Conservation (phyloP, 2,797 vertebrate species). For the Sarcophilus harrisii region DNA sequence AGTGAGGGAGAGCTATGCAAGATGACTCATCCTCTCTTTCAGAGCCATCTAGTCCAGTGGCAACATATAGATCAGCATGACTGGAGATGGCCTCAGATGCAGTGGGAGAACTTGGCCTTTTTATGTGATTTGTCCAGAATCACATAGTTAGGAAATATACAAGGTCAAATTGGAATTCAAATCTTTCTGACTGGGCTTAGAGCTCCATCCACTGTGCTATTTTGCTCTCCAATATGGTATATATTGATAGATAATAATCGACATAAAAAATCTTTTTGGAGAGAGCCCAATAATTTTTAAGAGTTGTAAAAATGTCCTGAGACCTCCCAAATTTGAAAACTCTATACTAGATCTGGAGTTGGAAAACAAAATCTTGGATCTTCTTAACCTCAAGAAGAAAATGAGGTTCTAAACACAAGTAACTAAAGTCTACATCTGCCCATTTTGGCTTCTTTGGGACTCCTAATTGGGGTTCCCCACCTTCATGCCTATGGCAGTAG, state of each 20-base stretch:
- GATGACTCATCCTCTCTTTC: no score
- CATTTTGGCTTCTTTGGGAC: conserved; percentile 10
- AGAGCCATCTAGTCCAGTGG: no score
- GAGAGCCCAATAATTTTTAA: neutral
- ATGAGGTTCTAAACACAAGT: conserved; percentile 27
- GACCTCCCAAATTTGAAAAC: neutral
- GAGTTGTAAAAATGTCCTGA: neutral
- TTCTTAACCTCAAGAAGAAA: conserved; percentile 2
- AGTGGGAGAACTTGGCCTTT: no score
- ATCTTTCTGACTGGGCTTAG: neutral
- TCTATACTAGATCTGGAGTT: neutral
- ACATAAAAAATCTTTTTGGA: neutral
- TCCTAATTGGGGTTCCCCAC: conserved; percentile 66
- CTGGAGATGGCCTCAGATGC: no score
- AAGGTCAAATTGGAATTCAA: neutral
- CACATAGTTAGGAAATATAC: neutral
- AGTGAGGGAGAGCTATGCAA: no score
- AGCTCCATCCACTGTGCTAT: neutral
- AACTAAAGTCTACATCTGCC: neutral
- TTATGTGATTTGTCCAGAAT: neutral
- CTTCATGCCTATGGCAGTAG: conserved; percentile 61
- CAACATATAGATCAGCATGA: no score
- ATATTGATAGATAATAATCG: neutral
- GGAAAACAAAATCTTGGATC: neutral
- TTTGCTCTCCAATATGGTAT: neutral